Conservation (phyloP, 2,888 invertebrate species). For the Doris montereyensis region DNA sequence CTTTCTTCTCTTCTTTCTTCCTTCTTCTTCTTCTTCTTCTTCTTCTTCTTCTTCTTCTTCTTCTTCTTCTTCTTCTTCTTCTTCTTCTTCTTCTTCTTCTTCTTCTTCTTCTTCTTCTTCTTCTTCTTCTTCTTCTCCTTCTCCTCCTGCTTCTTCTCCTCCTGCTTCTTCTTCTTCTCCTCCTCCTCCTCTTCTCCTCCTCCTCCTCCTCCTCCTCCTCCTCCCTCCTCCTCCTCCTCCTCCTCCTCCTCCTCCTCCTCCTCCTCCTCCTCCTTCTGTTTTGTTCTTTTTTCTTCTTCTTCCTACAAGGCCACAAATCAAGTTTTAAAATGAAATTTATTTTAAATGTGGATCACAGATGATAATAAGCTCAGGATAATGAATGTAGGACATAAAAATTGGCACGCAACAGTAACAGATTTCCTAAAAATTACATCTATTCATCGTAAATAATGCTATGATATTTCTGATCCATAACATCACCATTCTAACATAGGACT, state of each 20-base stretch:
- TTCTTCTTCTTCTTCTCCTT: neutral
- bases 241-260: neutral
- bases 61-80: neutral
- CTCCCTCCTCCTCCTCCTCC: neutral
- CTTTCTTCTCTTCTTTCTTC: neutral
- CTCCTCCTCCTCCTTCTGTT: neutral
- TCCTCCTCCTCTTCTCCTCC: neutral
- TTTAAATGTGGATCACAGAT: no score
- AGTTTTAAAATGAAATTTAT: no score
- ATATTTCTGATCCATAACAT: no score
- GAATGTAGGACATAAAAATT: neutral
- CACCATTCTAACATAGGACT: no score
- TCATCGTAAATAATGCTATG: no score
- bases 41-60: neutral
- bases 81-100: neutral
- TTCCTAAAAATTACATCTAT: neutral
- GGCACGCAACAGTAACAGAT: neutral
- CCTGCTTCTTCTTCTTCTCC: neutral
- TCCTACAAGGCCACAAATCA: no score
- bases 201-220: neutral
- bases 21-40: neutral
- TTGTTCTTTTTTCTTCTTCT: neutral
- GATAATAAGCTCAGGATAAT: neutral
- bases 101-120: neutral
- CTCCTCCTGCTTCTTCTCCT: neutral